Evolutionary conservation across 2,888 invertebrate species (phyloP), one percentile per base, ranked within the genome.

Genomic region (Sarcophaga variegata): DNA sequence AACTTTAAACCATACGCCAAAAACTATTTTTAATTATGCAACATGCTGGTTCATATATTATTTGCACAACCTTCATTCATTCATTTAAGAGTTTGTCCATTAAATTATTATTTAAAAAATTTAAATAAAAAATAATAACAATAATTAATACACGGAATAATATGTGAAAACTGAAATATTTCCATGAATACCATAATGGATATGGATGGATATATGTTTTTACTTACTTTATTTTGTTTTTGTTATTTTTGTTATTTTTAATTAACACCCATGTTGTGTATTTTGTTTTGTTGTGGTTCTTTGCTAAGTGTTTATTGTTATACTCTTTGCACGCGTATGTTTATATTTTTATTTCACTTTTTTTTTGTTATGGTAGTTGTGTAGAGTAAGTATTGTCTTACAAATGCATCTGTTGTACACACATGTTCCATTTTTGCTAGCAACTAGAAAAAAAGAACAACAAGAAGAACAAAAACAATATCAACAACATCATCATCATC

Each of bases 221-320:
- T 54, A 54, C 54, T 14, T 54, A 54, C 10, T 14, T 54, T 49
- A 6, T 12, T 54, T 54, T 54, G 17, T 17, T 54, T 14, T 17
- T 14, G 54, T 14, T 49, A 14, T 49, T 14, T 14, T 49, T 49
- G 3, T 49, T 54, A 14, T 14, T 54, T 66, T 49, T 80, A 45
- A 49, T 64, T 45, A 72, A 63, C 80, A 67, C 67, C 59, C 59
- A 59, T 22, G 67, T 64, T 25, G 20, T 8, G 60, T 22, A 10
- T 37, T 20, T 17, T 63, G n/a, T 59, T 59, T 60, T 75, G 75
- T 14, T 75, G 25, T 63, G 66, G 49, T 27, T 66, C 54, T 78
- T 20, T 62, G 20, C 64, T 45, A 64, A 54, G 54, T 54, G 54
- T 54, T 54, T 54, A 54, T 54, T 54, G 54, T 20, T 20, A 20